These are phyloP conservation scores for Phoenicopterus ruber DNA, from an alignment of 2,113 vertebrate genomes.

Conservation along the genomic window DNA sequence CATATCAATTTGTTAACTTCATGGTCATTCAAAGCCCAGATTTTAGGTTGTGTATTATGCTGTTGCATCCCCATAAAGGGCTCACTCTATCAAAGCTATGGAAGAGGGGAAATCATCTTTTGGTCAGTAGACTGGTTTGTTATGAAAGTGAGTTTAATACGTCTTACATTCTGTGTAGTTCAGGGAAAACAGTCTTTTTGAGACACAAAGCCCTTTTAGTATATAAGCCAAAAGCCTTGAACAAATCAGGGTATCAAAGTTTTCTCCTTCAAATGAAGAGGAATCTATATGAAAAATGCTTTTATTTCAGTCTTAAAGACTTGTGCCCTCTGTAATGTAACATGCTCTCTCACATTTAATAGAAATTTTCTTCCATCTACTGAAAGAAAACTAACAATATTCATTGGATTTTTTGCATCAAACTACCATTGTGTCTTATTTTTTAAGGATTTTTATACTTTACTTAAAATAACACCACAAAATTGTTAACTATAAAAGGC, in stretches of 20 bases:
- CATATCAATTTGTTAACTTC: background rate
- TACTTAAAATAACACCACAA: background rate
- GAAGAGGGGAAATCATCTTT: background rate
- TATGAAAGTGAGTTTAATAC: background rate
- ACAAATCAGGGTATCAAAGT: background rate
- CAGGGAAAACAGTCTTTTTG: background rate
- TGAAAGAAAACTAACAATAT: background rate
- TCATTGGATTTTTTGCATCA: background rate
- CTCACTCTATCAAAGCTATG: background rate
- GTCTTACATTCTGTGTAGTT: background rate
- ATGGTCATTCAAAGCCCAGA: background rate
- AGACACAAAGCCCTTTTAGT: background rate
- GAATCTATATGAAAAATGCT: background rate
- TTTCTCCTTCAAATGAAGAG: background rate
- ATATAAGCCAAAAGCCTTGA: background rate
- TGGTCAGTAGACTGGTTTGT: background rate
- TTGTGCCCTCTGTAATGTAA: background rate
- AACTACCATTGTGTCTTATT: background rate
- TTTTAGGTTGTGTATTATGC: background rate
- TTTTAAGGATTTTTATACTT: background rate
- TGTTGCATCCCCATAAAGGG: background rate
- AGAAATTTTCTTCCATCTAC: background rate
- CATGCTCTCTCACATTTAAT: background rate
- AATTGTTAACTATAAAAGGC: background rate
- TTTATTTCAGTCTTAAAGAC: background rate